Percentiles rank a stretch among this genome's conserved stretches.
phyloP scores from a whole-genome alignment of 2,797 vertebrate genomes.

The Xenopus petersii region DNA sequence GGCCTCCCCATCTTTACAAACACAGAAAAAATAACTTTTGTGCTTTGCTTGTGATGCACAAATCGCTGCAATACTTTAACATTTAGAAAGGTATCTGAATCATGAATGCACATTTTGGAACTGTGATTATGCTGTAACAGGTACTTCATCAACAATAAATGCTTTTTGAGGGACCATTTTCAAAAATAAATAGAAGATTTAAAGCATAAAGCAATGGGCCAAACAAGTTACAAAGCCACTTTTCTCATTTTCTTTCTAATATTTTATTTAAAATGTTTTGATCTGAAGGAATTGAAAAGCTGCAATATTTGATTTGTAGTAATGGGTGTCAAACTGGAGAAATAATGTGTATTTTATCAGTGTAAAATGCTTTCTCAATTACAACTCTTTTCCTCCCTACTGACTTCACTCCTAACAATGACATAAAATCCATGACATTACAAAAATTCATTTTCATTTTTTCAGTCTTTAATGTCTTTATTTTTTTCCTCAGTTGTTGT shows the following conservation, averaged over 20 bases:
- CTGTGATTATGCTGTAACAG: constrained; percentile 76
- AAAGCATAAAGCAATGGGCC: no score
- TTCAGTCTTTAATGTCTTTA: no score
- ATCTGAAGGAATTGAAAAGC: not conserved
- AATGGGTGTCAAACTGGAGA: not conserved
- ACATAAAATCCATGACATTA: no score
- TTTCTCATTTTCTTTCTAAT: not conserved
- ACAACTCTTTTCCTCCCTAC: no score
- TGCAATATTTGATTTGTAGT: not conserved
- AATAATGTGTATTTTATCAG: no score
- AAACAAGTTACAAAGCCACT: no score
- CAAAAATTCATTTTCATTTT: no score
- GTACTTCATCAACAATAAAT: constrained; percentile 73
- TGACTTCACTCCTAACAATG: no score
- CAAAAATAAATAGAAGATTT: no score
- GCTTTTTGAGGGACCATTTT: constrained; percentile 73
- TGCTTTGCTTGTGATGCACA: constrained; percentile 54
- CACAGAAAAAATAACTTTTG: constrained; percentile 71
- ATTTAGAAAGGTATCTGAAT: constrained; percentile 69
- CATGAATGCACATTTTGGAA: constrained; percentile 73
- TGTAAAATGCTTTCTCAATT: no score
- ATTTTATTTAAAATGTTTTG: not conserved
- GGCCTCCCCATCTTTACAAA: no score
- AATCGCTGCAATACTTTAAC: constrained; percentile 72
- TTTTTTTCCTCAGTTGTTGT: no score